Evolutionary conservation across 2,113 vertebrate species (phyloP), one percentile per base, ranked within the genome.

Genomic region (Mandrillus leucophaeus): DNA sequence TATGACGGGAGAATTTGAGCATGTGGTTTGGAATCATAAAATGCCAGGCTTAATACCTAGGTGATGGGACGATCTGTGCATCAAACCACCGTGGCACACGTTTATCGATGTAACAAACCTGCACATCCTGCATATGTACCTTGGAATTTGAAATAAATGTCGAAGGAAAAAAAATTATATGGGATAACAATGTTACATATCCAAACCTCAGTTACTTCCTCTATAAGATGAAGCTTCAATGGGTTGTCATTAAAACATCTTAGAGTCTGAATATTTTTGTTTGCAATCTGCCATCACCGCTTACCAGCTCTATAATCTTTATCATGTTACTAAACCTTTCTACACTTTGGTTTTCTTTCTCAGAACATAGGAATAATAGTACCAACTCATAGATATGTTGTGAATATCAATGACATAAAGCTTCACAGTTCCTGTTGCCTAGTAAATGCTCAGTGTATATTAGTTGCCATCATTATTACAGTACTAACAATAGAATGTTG

Each of bases 401-500:
- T 78, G 40, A n/a, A 7, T 61, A 86, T 90, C 83, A 83, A 90
- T 75, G n/a, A 85, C 48, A 68, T 55, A 64, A 90, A 92, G 4
- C 59, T 59, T 4, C 45, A 80, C 6, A 38, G 35, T 50, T 89
- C 25, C 43, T 32, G 12, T 50, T 90, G 87, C 48, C 61, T 87
- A 78, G 22, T 43, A 83, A 87, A 90, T 25, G 38, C 30, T 91
- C 50, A 55, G 32, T 52, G 23, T 18, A 5, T 83, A 3, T 66
- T 80, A 48, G 35, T 76, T 89, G 11, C 16, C 35, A 43, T 73
- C 38, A 88, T 86, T 73, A 86, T 70, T 83, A 18, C 5, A 48
- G 7, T 70, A 64, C 64, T 94, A 96, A 89, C 91, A 96, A 93
- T 83, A 95, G 87, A 55, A 48, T n/a, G 81, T 50, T 92, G 90